Evolutionary conservation across 2,888 invertebrate species (phyloP), one percentile per base, ranked within the genome.

Genomic region (Allygus modestus): DNA sequence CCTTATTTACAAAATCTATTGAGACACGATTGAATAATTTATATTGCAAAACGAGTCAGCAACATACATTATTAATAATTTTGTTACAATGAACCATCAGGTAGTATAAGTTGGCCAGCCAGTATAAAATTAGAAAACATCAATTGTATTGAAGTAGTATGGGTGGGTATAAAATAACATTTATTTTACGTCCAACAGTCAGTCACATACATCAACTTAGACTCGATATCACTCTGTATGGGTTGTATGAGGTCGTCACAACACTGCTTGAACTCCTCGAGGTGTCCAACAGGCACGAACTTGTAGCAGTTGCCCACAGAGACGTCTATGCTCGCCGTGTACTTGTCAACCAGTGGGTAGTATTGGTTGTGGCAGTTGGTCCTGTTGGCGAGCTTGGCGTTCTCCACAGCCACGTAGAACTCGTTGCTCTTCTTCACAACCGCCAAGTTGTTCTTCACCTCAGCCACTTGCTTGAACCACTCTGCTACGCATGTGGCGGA

Each of bases 351-450:
- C 12, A 58, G 26, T 4, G 58, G 58, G 26, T 20, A 23, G 17
- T 20, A 58, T 23, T 58, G 23, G 58, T 23, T 23, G 58, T 5
- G 23, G 58, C 58, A 58, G 5, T 23, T 23, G 9, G 58, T 58
- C 1, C 17, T 2, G 26, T 58, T 20, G 26, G 58, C 58, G 58
- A 58, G 58, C 12, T 23, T 58, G 1, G 58, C 58, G 26, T 58
- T 58, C 12, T 58, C 58, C 23, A 58, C 58, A 20, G 26, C 26
- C 20, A 58, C 58, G 58, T 58, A 58, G 5, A 58, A 58, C 58
- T 58, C 58, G 26, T 58, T 23, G 26, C 5, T 58, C 58, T 58
- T 58, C 58, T 12, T 58, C 58, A 9, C 2, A 2, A 17, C 58
- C 9, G 20, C 23, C 58, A 58, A 58, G 23, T 23, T 58, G 23